These are phyloP conservation scores for Leptogaster cylindrica DNA, from an alignment of 2,888 invertebrate species.

Conservation along the genomic window DNA sequence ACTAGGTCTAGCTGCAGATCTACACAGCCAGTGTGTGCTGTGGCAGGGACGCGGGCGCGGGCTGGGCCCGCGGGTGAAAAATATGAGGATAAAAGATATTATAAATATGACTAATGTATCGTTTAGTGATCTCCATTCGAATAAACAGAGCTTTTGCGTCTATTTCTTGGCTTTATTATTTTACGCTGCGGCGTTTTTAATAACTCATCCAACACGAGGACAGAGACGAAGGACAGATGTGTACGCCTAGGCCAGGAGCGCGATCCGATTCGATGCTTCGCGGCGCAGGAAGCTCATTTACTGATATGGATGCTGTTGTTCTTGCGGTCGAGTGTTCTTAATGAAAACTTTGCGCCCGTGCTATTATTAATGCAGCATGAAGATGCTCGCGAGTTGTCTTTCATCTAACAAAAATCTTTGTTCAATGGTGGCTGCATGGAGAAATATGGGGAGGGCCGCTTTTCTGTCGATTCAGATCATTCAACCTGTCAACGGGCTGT, in stretches of 20 bases:
- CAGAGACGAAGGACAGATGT: conserved; percentile 2
- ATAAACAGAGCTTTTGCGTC: not conserved
- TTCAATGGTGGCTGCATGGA: not conserved
- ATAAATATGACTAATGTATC: not conserved
- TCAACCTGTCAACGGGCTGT: not conserved
- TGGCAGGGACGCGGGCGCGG: not conserved
- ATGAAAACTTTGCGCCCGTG: not conserved
- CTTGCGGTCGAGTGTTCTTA: not conserved
- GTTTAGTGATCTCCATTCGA: not conserved
- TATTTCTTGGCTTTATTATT: not conserved
- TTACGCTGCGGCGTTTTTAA: not conserved
- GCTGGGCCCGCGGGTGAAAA: not conserved
- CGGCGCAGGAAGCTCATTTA: too few relatives aligned
- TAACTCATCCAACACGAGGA: not conserved
- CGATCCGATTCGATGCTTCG: too few relatives aligned
- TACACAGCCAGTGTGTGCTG: not conserved
- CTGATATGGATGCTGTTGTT: not conserved
- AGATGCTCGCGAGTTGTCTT: not conserved
- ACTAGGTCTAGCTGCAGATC: too few relatives aligned
- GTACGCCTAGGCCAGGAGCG: too few relatives aligned
- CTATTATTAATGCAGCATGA: not conserved
- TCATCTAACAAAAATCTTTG: too few relatives aligned
- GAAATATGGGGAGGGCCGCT: not conserved
- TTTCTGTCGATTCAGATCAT: not conserved
- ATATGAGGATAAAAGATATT: not conserved